These are phyloP conservation scores for Lasiurus borealis DNA, from an alignment of 2,113 vertebrate genomes.

Conservation along the genomic window DNA sequence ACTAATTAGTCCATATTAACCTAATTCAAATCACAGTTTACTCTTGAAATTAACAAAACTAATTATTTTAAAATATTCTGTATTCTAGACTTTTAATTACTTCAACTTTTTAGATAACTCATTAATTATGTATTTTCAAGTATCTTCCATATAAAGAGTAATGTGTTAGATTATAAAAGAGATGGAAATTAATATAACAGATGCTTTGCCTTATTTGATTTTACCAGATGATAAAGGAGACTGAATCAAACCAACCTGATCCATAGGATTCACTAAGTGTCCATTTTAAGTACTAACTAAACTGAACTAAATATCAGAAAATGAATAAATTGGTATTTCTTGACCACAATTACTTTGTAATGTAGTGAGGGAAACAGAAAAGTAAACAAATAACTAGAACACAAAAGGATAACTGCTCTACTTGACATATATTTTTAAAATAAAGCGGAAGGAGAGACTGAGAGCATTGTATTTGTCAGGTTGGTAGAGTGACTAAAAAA, in stretches of 20 bases:
- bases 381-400: not conserved
- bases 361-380: not conserved
- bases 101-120: slow-evolving; percentile 1
- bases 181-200: not conserved
- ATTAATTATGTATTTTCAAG: not conserved
- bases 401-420: not conserved
- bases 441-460: not conserved
- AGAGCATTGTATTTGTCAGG: not conserved
- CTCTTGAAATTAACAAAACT: not conserved
- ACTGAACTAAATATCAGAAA: not conserved
- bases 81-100: not conserved
- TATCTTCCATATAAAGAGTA: not conserved
- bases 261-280: not conserved
- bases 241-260: not conserved
- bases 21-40: slow-evolving; percentile 49
- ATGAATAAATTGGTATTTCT: not conserved
- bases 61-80: slow-evolving; percentile 11
- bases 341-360: not conserved
- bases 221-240: slow-evolving; percentile 7
- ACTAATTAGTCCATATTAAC: slow-evolving; percentile 7
- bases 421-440: not conserved
- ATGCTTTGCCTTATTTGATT: not conserved
- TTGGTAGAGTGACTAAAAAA: not conserved
- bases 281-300: slow-evolving; percentile 23
- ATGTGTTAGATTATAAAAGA: not conserved